These are phyloP conservation scores for Dasysyrphus albostriatus DNA, from an alignment of 2,888 invertebrate genomes.

Conservation along the genomic window DNA sequence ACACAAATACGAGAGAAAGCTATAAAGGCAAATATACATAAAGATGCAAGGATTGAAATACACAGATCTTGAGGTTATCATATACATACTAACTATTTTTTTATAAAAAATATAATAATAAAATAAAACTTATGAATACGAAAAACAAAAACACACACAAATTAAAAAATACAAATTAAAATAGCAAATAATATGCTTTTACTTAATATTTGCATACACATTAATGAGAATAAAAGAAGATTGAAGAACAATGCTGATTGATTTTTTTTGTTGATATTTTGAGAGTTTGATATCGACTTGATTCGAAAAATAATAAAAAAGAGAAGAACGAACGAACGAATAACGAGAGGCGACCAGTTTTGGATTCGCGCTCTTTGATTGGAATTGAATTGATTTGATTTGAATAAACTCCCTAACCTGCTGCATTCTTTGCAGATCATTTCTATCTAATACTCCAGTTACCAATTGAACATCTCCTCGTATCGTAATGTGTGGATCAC, in stretches of 20 bases:
- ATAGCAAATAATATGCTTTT: slow-evolving; percentile 56
- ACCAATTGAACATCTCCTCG: slow-evolving; percentile 93
- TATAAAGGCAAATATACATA: slow-evolving; percentile 31
- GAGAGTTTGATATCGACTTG: slow-evolving; percentile 77
- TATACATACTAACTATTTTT: slow-evolving; percentile 19
- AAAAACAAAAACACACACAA: slow-evolving; percentile 50
- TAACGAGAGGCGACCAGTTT: slow-evolving; percentile 72
- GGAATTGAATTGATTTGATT: slow-evolving; percentile 81
- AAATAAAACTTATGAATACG: slow-evolving; percentile 9
- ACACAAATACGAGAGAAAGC: slow-evolving; percentile 35
- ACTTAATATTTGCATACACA: slow-evolving; percentile 76
- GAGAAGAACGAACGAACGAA: slow-evolving; percentile 77
- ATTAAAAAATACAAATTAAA: slow-evolving; percentile 32
- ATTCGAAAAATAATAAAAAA: slow-evolving; percentile 82
- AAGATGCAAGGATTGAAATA: slow-evolving; percentile 49
- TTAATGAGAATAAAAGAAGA: slow-evolving; percentile 77
- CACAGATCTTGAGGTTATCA: slow-evolving; percentile 35
- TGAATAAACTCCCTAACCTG: slow-evolving; percentile 87
- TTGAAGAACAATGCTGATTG: slow-evolving; percentile 79
- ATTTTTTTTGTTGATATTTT: slow-evolving; percentile 76
- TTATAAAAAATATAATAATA: slow-evolving; percentile 31
- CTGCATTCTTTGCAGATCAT: slow-evolving; percentile 93
- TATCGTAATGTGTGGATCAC: slow-evolving; percentile 90
- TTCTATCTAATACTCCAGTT: slow-evolving; percentile 89
- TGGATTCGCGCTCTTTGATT: slow-evolving; percentile 71